Conservation (phyloP, 2,797 vertebrate genomes). For the Hyperoplus immaculatus region DNA sequence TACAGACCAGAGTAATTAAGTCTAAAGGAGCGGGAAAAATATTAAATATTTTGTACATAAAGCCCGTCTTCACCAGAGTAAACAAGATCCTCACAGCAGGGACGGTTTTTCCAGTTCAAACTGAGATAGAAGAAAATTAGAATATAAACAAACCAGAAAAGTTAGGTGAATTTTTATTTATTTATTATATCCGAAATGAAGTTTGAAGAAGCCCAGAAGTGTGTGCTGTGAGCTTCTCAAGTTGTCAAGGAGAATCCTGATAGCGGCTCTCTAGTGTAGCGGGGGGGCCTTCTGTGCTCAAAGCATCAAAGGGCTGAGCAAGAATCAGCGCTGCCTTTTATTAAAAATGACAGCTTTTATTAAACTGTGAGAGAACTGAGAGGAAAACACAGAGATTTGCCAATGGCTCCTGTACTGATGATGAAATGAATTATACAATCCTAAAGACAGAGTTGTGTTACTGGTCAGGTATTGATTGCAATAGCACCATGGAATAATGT, state of each 20-base stretch:
- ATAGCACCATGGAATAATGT: not conserved
- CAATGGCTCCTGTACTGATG: not conserved
- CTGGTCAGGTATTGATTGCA: not conserved
- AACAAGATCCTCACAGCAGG: not conserved
- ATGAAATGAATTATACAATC: not conserved
- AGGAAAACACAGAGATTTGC: not conserved
- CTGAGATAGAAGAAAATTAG: constrained; percentile 1
- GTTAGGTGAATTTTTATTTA: not conserved
- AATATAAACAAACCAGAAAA: not conserved
- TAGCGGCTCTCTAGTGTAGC: constrained; percentile 22
- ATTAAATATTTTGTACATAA: not conserved
- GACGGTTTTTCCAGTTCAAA: not conserved
- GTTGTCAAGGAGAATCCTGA: constrained; percentile 32
- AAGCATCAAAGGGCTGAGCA: constrained; percentile 35
- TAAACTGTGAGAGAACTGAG: not conserved
- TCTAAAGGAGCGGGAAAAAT: not conserved
- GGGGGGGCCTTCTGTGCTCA: constrained; percentile 32
- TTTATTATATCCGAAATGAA: not conserved
- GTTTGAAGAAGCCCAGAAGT: not conserved
- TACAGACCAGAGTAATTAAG: not conserved
- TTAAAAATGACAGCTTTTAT: constrained; percentile 3
- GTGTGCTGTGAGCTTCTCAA: constrained; percentile 4
- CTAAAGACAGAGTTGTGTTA: not conserved
- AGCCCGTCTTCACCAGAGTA: not conserved
- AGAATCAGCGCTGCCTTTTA: constrained; percentile 23